phyloP scores from a whole-genome alignment of 2,888 invertebrate species.

The Helicoverpa assulta region DNA sequence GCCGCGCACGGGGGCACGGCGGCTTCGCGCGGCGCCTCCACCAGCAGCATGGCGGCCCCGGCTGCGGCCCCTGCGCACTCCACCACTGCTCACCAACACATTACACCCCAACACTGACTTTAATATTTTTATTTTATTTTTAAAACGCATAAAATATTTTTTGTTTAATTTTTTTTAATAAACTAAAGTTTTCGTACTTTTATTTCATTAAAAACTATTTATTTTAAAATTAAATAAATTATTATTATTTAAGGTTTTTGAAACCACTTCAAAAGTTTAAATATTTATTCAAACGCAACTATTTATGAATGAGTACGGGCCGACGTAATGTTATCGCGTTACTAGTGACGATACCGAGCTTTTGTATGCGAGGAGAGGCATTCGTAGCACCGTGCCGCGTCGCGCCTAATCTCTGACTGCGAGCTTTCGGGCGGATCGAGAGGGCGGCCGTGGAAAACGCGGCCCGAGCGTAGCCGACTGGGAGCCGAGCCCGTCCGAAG shows the following conservation, averaged over 20 bases:
- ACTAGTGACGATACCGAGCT: conserved; percentile 70
- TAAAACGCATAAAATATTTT: conserved; percentile 19
- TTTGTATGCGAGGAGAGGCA: conserved; percentile 57
- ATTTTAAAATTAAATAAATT: background rate
- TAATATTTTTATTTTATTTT: conserved; percentile 29
- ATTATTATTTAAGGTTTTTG: conserved; percentile 1
- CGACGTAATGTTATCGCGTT: conserved; percentile 58
- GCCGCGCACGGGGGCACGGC: conserved; percentile 91
- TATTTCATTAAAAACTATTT: background rate
- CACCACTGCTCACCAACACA: conserved; percentile 79
- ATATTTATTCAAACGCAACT: conserved; percentile 14
- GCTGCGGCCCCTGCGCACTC: conserved; percentile 79
- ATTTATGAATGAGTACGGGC: conserved; percentile 13
- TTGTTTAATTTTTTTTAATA: background rate
- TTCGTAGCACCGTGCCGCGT: conserved; percentile 76
- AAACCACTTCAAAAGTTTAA: conserved; percentile 18
- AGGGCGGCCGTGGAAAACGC: conserved; percentile 86
- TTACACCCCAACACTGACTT: conserved; percentile 68
- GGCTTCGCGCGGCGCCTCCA: conserved; percentile 93
- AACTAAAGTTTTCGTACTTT: background rate
- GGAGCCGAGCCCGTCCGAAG: conserved; percentile 69
- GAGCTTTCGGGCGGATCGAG: conserved; percentile 88
- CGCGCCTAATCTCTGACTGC: conserved; percentile 85
- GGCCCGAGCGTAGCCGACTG: conserved; percentile 70
- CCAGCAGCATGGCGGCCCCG: conserved; percentile 93